Percentiles rank a stretch among this genome's conserved stretches.
Conservation (phyloP, 2,113 vertebrate genomes). For the Microcebus lehilahytsara region DNA sequence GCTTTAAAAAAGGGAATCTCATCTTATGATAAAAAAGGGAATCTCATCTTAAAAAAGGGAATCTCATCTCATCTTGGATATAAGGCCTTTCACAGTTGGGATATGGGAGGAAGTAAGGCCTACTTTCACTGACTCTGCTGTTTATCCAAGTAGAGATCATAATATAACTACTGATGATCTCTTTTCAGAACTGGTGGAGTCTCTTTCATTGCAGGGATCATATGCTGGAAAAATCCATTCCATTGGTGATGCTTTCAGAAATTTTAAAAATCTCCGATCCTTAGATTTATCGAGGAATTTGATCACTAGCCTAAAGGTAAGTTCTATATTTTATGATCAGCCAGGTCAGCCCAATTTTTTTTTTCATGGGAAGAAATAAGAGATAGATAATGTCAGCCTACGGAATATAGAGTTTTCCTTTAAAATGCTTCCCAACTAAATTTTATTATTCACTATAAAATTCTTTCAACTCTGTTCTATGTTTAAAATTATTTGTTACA, state of each 20-base stretch:
- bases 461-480: conserved; percentile 32
- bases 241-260: conserved; percentile 80
- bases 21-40: not conserved
- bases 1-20: not conserved
- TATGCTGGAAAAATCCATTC: conserved; percentile 80
- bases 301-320: conserved; percentile 79
- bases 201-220: conserved; percentile 81
- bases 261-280: conserved; percentile 80
- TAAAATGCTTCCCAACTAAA: conserved; percentile 38
- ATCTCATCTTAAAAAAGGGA: not conserved
- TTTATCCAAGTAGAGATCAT: conserved; percentile 28
- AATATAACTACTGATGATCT: conserved; percentile 69
- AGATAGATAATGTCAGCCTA: not conserved
- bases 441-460: conserved; percentile 40
- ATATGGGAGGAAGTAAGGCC: conserved; percentile 8
- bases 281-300: conserved; percentile 83
- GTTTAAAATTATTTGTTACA: conserved; percentile 45
- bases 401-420: conserved; percentile 22
- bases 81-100: conserved; percentile 8
- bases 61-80: not conserved
- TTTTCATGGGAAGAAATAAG: conserved; percentile 39
- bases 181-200: conserved; percentile 81
- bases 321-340: conserved; percentile 48
- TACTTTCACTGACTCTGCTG: conserved; percentile 34
- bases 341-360: not conserved